Base-by-base conservation (phyloP, 2,888 invertebrate genomes). In the Dendrolimus pini region DNA sequence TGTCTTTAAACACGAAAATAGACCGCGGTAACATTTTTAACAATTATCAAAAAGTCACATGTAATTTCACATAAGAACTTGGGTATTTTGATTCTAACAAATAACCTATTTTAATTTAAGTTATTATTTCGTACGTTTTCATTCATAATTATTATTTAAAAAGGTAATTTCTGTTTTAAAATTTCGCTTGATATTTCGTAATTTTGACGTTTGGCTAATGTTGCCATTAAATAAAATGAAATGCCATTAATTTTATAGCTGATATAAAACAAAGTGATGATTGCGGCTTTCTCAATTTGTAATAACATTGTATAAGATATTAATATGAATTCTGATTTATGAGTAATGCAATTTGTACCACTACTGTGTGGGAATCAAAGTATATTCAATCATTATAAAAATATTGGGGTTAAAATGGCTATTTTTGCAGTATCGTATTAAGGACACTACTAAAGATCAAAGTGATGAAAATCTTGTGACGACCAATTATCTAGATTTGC, bases 121-220 rank as follows among this genome's bases (percentile, higher is more conserved):
- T 71, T 68, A 61, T 75, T 71, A 65, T 69, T 63, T 56, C 62
- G 61, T 64, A 68, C 73, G 67, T 76, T 85, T 88, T 86, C 87
- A 89, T 88, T 89, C 88, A 89, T 86, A 75, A 88, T 82, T 77
- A 63, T 68, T 62, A 56, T 67, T 68, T 47, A 62, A 81, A 81
- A 79, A 77, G 71, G 66, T 69, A 72, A 71, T 70, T 63, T 54
- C 53, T 52, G 69, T 66, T 71, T 62, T 63, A 64, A 69, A 74
- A 79, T 85, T 84, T 88, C 84, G 85, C 85, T 84, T 82, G 81
- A 78, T 77, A 73, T 83, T 81, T 66, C 72, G 67, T 70, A 71
- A 67, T 76, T 82, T 83, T 87, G 89, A 89, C 88, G 65, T 83
- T 80, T 78, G 57, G 56, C 54, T 56, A 41, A 69, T 71, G 77